Base-by-base conservation (phyloP, 1,140 invertebrate genomes). In the Dendrolimus kikuchii region DNA sequence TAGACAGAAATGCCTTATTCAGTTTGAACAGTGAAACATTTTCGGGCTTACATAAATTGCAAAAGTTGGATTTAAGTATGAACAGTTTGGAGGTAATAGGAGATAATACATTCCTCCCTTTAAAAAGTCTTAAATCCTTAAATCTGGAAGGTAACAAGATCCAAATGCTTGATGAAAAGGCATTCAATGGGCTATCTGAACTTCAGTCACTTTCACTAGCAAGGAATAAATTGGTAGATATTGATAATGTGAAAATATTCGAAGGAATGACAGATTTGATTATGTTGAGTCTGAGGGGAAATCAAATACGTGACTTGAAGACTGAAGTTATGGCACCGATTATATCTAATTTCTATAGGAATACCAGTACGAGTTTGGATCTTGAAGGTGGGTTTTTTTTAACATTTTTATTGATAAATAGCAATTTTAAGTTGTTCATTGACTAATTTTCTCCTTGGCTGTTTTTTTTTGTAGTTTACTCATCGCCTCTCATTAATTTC, bases 41-140 rank as follows among this genome's bases (percentile, higher is more conserved):
- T 69, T 85, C 89, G 5, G 92, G 93, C 5, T 73, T 95, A 58
- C 88, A 84, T 38, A 90, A 89, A 55, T 81, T 95, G 37, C 84
- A 88, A 55, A 88, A 89, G 45, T 83, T 95, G 3, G 90, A 93
- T 57, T 71, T 95, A 10, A 90, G 90, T 4, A 81, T 86, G 5
- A 95, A 95, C 68, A 82, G 85, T 55, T 88, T 95, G 38, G 90
- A 90, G 48, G 92, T 93, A 51, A 89, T 95, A 45, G 92, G 92
- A 1, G 92, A 94, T 38, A 89, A 91, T 41, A 92, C 91, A 7
- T 96, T 96, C 81, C 82, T 90, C 5, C 93, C 95, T 55, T 85
- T 95, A 60, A 90, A 63, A 88, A 90, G 77, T 64, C 68, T 96
- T 0, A 81, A 88, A 53, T 91, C 92, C 36, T 81, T 96, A 45